Conservation (phyloP, 2,113 vertebrate species). For the Sebastes schlegelii region DNA sequence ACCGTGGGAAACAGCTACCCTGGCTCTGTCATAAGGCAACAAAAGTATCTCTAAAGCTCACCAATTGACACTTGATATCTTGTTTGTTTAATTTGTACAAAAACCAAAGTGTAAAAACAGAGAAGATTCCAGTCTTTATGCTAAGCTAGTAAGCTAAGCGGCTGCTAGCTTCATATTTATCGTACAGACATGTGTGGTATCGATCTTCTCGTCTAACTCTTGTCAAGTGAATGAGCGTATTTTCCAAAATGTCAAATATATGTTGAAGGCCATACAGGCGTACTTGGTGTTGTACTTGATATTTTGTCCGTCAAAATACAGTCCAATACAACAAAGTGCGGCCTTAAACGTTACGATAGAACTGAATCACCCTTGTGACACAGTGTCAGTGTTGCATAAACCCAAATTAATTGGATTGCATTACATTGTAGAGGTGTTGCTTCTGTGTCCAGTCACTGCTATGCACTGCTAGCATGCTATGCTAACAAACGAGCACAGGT, state of each 20-base stretch:
- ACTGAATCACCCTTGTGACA: conserved; percentile 1
- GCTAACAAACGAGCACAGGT: conserved; percentile 44
- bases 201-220: background rate
- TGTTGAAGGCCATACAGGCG: background rate
- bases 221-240: background rate
- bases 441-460: conserved; percentile 42
- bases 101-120: background rate
- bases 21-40: too few relatives aligned
- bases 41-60: too few relatives aligned
- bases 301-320: background rate
- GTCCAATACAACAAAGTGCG: background rate
- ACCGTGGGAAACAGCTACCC: background rate
- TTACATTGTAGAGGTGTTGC: conserved; percentile 32
- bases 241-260: background rate
- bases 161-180: background rate
- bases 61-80: too few relatives aligned
- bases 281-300: background rate
- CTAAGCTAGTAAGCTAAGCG: background rate
- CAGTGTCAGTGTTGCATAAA: background rate
- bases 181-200: background rate
- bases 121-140: background rate
- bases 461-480: conserved; percentile 56
- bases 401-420: conserved; percentile 1
- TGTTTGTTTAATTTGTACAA: background rate
- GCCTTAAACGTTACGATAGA: conserved; percentile 5